Percentiles rank a stretch among this genome's conserved stretches.
Conservation (phyloP, 2,888 invertebrate species). For the Bugula neritina region DNA sequence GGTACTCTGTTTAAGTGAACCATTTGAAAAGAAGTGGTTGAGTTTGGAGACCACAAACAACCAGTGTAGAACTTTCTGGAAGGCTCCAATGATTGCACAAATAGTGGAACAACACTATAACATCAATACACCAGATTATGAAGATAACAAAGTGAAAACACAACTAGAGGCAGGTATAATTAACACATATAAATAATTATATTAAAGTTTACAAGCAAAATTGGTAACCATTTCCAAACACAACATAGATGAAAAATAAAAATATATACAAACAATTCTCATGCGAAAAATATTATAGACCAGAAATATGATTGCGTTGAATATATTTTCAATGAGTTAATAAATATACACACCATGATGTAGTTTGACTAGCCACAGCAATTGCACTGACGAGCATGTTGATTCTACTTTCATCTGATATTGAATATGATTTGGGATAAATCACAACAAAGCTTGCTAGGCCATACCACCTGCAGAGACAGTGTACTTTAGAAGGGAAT, state of each 20-base stretch:
- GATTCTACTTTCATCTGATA: constrained; percentile 58
- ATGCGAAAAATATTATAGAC: no score
- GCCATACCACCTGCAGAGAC: constrained; percentile 60
- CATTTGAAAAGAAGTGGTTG: constrained; percentile 80
- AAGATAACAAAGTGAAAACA: no score
- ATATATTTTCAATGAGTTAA: no score
- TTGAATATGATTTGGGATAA: constrained; percentile 59
- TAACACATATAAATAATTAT: no score
- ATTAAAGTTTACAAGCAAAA: no score
- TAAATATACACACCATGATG: constrained; percentile 71
- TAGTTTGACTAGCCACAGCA: constrained; percentile 75
- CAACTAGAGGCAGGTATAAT: no score
- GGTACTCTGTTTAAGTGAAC: constrained; percentile 76
- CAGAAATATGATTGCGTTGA: no score
- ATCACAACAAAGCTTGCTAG: constrained; percentile 75
- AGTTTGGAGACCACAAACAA: constrained; percentile 69
- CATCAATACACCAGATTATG: not conserved
- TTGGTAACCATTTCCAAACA: no score
- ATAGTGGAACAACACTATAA: constrained; percentile 69
- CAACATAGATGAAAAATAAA: no score
- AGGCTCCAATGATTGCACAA: constrained; percentile 75
- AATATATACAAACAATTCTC: no score
- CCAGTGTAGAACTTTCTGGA: constrained; percentile 72
- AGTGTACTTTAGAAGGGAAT: constrained; percentile 58
- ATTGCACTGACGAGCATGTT: constrained; percentile 75